phyloP scores from a whole-genome alignment of 2,888 invertebrate species.

The Dicyrtoma fusca region DNA sequence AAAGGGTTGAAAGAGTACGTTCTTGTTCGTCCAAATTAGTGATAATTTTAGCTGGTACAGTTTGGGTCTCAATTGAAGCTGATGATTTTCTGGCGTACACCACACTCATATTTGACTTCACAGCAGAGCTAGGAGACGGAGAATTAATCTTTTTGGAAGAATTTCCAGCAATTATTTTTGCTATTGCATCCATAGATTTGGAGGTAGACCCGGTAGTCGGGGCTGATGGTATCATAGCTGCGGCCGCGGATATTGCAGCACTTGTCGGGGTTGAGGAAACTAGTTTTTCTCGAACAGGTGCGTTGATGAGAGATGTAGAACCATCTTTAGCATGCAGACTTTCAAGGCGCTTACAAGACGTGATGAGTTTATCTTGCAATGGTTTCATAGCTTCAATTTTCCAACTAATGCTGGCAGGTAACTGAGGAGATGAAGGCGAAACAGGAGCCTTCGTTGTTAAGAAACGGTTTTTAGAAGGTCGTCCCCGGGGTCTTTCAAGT shows the following conservation, averaged over 20 bases:
- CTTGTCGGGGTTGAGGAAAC: background rate
- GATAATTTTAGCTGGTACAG: too few relatives aligned
- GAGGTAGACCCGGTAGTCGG: background rate
- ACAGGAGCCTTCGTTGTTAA: too few relatives aligned
- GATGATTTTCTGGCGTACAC: too few relatives aligned
- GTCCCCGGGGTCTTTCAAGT: too few relatives aligned
- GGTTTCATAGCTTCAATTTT: constrained; percentile 21
- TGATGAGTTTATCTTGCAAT: constrained; percentile 7
- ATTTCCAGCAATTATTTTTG: constrained; percentile 14
- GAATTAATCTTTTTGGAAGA: too few relatives aligned
- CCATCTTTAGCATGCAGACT: background rate
- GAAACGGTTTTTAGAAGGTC: too few relatives aligned
- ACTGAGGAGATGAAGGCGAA: background rate
- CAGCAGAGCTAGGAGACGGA: too few relatives aligned
- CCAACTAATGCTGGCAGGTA: constrained; percentile 1
- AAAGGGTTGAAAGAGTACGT: too few relatives aligned
- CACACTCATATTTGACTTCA: too few relatives aligned
- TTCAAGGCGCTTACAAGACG: constrained; percentile 20
- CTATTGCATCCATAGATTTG: constrained; percentile 17
- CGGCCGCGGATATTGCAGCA: background rate
- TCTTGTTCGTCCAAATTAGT: too few relatives aligned
- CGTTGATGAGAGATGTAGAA: background rate
- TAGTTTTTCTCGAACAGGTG: constrained; percentile 18
- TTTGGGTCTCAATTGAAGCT: too few relatives aligned
- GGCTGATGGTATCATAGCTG: background rate